Percentiles rank a stretch among this genome's conserved stretches.
Conservation (phyloP, 1,140 invertebrate species). For the Trichogramma pretiosum region DNA sequence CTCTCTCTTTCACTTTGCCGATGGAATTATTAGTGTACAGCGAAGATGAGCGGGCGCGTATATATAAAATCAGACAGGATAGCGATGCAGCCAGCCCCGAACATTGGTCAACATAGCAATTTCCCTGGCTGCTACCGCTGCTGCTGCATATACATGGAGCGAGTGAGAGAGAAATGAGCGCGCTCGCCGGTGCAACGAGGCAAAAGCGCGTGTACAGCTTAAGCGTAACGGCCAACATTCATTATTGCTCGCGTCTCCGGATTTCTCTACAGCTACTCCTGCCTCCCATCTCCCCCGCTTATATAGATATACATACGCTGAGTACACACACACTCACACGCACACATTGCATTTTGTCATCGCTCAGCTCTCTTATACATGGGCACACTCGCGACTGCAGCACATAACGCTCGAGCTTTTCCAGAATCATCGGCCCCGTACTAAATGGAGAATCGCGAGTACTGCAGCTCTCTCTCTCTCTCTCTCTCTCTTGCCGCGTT, state of each 20-base stretch:
- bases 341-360: slow-evolving; percentile 29
- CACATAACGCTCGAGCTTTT: too few relatives aligned
- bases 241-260: slow-evolving; percentile 31
- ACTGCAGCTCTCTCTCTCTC: too few relatives aligned
- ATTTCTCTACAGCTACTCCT: slow-evolving; percentile 19
- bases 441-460: too few relatives aligned
- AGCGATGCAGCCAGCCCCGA: background rate
- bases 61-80: slow-evolving; percentile 5
- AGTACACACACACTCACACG: slow-evolving; percentile 9
- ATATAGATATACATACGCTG: too few relatives aligned
- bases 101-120: slow-evolving; percentile 10
- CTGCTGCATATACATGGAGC: too few relatives aligned
- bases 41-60: slow-evolving; percentile 8
- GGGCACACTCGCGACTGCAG: too few relatives aligned
- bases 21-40: slow-evolving; percentile 9
- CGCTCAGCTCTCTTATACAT: too few relatives aligned
- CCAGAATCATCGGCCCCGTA: slow-evolving; percentile 30
- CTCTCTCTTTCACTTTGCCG: too few relatives aligned
- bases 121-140: background rate
- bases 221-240: slow-evolving; percentile 29
- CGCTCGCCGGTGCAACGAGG: slow-evolving; percentile 26
- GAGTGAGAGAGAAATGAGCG: background rate
- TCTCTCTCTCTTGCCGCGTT: too few relatives aligned
- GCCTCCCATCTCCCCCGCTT: too few relatives aligned
- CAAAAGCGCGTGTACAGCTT: slow-evolving; percentile 20